These are phyloP conservation scores for Nymphalis polychloros DNA, from an alignment of 2,888 invertebrate genomes.

Conservation along the genomic window DNA sequence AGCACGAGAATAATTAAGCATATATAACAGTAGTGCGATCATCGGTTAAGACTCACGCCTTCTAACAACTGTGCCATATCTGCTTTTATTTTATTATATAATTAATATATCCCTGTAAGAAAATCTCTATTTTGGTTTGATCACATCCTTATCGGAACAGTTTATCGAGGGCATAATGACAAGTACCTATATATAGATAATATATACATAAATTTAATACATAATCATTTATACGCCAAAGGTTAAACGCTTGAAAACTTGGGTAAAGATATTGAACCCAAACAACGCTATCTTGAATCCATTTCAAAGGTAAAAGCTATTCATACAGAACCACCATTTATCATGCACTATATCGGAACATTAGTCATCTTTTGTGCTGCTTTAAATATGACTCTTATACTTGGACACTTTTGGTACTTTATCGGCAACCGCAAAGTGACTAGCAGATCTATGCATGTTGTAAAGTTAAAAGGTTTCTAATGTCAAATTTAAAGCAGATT, in stretches of 20 bases:
- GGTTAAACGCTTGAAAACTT: background rate
- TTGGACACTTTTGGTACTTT: conserved; percentile 1
- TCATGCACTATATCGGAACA: conserved; percentile 14
- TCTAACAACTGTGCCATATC: too few relatives aligned
- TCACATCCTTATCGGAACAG: too few relatives aligned
- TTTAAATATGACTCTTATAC: conserved; percentile 16
- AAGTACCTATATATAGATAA: background rate
- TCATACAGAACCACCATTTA: conserved; percentile 5
- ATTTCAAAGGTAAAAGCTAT: conserved; percentile 10
- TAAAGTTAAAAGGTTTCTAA: background rate
- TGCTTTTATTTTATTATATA: too few relatives aligned
- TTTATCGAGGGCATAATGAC: background rate
- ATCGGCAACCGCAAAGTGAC: background rate
- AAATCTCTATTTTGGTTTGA: too few relatives aligned
- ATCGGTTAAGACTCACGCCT: too few relatives aligned
- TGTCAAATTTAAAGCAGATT: background rate
- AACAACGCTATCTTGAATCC: background rate
- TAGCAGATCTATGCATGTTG: background rate
- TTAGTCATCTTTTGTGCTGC: conserved; percentile 20
- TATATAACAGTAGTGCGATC: too few relatives aligned
- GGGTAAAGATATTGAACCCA: background rate
- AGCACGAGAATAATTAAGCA: too few relatives aligned
- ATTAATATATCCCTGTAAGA: too few relatives aligned
- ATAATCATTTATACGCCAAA: background rate
- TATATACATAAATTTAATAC: background rate